Evolutionary conservation across 2,888 invertebrate genomes (phyloP).

Genomic region (Drosophila anceps): DNA sequence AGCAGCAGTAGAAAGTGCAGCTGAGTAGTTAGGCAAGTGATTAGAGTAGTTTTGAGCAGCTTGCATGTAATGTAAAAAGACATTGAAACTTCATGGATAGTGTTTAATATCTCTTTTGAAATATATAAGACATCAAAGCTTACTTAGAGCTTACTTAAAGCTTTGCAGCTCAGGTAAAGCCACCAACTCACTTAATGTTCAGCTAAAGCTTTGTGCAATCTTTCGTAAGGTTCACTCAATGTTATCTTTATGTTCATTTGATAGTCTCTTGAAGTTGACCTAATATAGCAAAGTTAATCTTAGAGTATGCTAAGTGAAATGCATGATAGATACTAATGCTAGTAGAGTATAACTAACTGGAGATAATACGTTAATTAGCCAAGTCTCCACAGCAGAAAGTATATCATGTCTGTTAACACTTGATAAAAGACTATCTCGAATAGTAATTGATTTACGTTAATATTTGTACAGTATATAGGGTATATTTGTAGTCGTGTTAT

Average conservation of each 20-base stretch:
- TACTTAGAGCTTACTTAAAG: too few relatives aligned
- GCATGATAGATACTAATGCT: not conserved
- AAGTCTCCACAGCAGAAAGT: not conserved
- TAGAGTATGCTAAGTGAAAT: not conserved
- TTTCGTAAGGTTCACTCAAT: too few relatives aligned
- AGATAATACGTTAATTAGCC: not conserved
- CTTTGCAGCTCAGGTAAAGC: too few relatives aligned
- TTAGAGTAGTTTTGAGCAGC: not conserved
- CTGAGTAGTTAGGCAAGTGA: not conserved
- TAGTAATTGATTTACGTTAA: not conserved
- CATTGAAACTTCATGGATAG: too few relatives aligned
- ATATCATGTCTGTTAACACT: not conserved
- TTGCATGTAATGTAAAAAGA: too few relatives aligned
- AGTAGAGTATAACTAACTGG: not conserved
- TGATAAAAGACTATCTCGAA: not conserved
- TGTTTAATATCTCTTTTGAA: not conserved
- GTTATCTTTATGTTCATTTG: not conserved
- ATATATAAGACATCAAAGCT: not conserved
- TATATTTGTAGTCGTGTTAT: slow-evolving; percentile 12
- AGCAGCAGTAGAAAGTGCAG: not conserved
- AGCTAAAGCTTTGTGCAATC: not conserved
- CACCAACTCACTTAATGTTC: not conserved
- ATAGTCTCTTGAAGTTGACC: not conserved
- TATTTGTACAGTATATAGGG: slow-evolving; percentile 5
- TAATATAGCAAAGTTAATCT: not conserved